A percentile compares a stretch with the other conserved stretches of the same genome.
These are phyloP conservation scores for Heliopora coerulea DNA, from an alignment of 92 coral and sea anemone genomes.

Conservation along the genomic window DNA sequence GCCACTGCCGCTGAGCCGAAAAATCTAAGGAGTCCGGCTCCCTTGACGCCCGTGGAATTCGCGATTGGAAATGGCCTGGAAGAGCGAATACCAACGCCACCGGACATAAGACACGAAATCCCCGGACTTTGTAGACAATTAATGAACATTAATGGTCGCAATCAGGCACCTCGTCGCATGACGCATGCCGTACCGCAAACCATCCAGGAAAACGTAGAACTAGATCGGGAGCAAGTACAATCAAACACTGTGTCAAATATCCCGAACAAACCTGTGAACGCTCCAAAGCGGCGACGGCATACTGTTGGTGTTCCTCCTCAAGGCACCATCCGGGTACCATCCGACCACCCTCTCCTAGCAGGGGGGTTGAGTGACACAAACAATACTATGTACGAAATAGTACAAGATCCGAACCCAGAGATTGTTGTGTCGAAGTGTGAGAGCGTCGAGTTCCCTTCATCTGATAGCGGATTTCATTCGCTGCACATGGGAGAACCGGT, in stretches of 20 bases:
- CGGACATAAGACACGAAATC: conserved; percentile 92
- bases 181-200: conserved; percentile 39
- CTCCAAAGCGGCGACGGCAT: conserved; percentile 76
- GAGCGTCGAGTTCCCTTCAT: conserved; percentile 54
- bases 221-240: conserved; percentile 52
- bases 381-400: conserved; percentile 52
- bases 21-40: conserved; percentile 59
- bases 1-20: conserved; percentile 54
- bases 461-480: conserved; percentile 63
- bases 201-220: conserved; percentile 39
- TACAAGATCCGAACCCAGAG: conserved; percentile 55
- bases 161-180: conserved; percentile 25
- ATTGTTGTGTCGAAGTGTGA: conserved; percentile 72
- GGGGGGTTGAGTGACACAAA: conserved; percentile 46
- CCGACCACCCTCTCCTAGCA: conserved; percentile 62
- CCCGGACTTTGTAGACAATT: conserved; percentile 46
- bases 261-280: conserved; percentile 34
- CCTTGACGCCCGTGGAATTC: conserved; percentile 79
- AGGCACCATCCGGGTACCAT: conserved; percentile 66
- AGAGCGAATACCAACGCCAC: conserved; percentile 95
- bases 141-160: conserved; percentile 19
- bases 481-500: conserved; percentile 41
- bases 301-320: conserved; percentile 76
- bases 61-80: conserved; percentile 80
- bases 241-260: conserved; percentile 35